phyloP scores from a whole-genome alignment of 2,113 vertebrate species.

The Todiramphus saurophagus region DNA sequence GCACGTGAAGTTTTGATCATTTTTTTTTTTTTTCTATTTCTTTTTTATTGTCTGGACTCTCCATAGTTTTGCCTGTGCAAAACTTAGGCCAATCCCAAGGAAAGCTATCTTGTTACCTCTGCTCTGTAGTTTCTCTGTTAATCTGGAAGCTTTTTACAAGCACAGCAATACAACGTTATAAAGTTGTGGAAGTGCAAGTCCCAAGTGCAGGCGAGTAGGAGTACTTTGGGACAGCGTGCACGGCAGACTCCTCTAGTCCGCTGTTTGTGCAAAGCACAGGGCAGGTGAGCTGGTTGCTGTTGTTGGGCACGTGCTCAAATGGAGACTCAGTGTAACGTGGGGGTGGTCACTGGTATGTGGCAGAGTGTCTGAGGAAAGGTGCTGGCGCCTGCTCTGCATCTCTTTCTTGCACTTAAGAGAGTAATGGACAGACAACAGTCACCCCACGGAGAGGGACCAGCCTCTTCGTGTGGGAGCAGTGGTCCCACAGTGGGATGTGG shows the following conservation, averaged over 20 bases:
- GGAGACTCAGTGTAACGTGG: neutral
- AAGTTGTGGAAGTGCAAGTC: neutral
- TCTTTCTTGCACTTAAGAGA: accelerated
- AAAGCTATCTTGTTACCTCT: accelerated
- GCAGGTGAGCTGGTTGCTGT: accelerated
- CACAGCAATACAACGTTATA: accelerated
- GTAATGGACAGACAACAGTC: neutral
- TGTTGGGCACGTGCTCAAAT: accelerated
- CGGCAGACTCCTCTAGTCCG: accelerated
- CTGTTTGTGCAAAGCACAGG: neutral
- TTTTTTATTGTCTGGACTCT: neutral
- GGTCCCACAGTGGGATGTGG: accelerated
- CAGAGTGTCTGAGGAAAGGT: neutral
- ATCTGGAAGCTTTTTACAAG: neutral
- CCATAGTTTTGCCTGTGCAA: neutral
- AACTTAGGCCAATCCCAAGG: neutral
- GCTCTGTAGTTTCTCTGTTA: no score
- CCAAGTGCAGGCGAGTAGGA: neutral
- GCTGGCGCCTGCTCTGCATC: accelerated
- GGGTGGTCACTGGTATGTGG: accelerated
- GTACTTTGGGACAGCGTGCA: accelerated
- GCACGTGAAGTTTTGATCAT: accelerated
- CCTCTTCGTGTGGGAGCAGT: accelerated
- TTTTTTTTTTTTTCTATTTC: neutral
- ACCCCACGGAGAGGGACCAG: neutral